These are phyloP conservation scores for Todiramphus saurophagus DNA, from an alignment of 2,113 vertebrate genomes.

Conservation along the genomic window DNA sequence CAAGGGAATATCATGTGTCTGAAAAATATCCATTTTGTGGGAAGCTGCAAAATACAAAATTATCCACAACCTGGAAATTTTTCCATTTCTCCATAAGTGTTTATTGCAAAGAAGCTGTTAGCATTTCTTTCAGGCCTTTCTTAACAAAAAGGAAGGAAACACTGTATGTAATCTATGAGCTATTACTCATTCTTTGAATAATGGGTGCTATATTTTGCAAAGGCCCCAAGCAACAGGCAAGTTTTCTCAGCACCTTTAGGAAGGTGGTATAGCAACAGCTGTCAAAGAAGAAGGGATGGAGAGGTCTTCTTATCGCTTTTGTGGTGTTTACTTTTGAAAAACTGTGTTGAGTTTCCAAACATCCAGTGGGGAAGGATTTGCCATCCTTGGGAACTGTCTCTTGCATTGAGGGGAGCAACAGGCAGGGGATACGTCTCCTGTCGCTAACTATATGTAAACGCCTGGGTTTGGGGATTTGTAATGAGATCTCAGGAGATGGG, in stretches of 20 bases:
- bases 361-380: neutral
- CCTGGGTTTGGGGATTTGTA: neutral
- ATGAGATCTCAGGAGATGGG: neutral
- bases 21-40: neutral
- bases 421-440: neutral
- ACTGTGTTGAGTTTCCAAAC: neutral
- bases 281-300: neutral
- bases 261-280: neutral
- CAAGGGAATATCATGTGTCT: neutral
- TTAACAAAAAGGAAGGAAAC: neutral
- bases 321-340: slow-evolving; percentile 28
- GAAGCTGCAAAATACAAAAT: neutral
- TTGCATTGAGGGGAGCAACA: neutral
- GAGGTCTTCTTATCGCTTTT: neutral
- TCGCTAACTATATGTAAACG: neutral
- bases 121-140: neutral
- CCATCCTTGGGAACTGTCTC: neutral
- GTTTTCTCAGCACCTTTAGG: neutral
- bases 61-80: neutral
- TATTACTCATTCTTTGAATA: slow-evolving; percentile 38
- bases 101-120: neutral
- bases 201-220: neutral
- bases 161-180: neutral
- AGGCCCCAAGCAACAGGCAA: neutral
- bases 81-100: neutral